A percentile compares a stretch with the other conserved stretches of the same genome.
phyloP scores from a whole-genome alignment of 2,113 vertebrate genomes.

The Oxyruncus cristatus region DNA sequence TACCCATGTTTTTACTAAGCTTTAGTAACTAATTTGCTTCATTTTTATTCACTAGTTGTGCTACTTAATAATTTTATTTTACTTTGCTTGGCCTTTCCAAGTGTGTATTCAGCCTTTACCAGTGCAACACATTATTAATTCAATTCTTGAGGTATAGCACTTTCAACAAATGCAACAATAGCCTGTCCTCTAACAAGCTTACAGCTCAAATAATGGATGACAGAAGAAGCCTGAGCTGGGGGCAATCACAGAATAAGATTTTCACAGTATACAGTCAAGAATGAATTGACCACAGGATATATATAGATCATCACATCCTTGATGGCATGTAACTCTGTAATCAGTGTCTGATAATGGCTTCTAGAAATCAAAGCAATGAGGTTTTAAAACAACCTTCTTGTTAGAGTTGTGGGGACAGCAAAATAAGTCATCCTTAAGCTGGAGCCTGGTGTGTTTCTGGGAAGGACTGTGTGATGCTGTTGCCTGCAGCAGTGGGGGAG shows the following conservation, averaged over 20 bases:
- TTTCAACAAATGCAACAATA: neutral
- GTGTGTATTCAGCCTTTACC: neutral
- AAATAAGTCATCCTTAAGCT: neutral
- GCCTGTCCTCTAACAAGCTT: neutral
- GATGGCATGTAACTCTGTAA: neutral
- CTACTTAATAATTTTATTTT: neutral
- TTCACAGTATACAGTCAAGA: neutral
- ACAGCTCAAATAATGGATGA: neutral
- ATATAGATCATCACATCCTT: neutral
- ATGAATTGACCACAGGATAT: conserved; percentile 6
- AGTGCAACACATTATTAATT: neutral
- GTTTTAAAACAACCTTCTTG: neutral
- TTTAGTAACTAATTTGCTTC: neutral
- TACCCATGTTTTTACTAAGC: neutral
- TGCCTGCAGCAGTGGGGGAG: neutral
- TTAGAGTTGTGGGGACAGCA: neutral
- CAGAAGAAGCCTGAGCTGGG: neutral
- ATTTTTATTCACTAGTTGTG: neutral
- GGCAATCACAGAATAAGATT: neutral
- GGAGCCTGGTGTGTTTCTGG: neutral
- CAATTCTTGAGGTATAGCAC: neutral
- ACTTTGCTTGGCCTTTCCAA: neutral
- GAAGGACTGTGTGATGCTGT: neutral
- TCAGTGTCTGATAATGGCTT: neutral
- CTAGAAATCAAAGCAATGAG: neutral